phyloP scores from a whole-genome alignment of 2,888 invertebrate genomes.

The Apodemia zela region DNA sequence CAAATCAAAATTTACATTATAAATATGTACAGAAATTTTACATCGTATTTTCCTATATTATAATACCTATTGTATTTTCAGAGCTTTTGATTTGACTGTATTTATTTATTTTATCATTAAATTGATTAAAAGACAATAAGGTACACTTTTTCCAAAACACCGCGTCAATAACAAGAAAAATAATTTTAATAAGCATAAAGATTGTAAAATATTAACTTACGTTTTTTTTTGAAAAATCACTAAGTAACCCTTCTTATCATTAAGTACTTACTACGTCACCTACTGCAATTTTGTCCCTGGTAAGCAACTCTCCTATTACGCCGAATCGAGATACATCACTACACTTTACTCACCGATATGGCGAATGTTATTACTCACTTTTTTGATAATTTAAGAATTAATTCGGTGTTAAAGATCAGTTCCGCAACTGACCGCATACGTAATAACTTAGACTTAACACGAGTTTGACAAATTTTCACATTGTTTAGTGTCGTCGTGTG shows the following conservation, averaged over 20 bases:
- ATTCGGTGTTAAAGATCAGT: neutral
- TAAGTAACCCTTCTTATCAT: neutral
- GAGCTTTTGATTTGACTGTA: too few species aligned
- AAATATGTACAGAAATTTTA: too few species aligned
- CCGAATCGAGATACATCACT: slow-evolving; percentile 1
- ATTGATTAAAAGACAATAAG: too few species aligned
- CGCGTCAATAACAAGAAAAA: too few species aligned
- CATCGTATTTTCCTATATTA: too few species aligned
- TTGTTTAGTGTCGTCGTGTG: slow-evolving; percentile 45
- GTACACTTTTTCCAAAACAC: too few species aligned
- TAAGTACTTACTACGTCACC: slow-evolving; percentile 15
- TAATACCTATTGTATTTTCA: too few species aligned
- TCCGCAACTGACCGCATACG: slow-evolving; percentile 5
- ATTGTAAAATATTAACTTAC: too few species aligned
- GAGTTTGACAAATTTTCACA: slow-evolving; percentile 36
- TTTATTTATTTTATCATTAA: too few species aligned
- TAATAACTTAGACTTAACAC: slow-evolving; percentile 21
- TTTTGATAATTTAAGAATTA: neutral
- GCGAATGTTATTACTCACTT: neutral
- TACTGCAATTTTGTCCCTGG: neutral
- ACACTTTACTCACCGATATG: slow-evolving; percentile 10
- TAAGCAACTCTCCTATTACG: slow-evolving; percentile 5
- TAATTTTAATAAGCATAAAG: too few species aligned
- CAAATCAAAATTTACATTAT: too few species aligned
- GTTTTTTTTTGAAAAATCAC: too few species aligned